Conservation (phyloP, 2,888 invertebrate genomes). For the Sesia bembeciformis region DNA sequence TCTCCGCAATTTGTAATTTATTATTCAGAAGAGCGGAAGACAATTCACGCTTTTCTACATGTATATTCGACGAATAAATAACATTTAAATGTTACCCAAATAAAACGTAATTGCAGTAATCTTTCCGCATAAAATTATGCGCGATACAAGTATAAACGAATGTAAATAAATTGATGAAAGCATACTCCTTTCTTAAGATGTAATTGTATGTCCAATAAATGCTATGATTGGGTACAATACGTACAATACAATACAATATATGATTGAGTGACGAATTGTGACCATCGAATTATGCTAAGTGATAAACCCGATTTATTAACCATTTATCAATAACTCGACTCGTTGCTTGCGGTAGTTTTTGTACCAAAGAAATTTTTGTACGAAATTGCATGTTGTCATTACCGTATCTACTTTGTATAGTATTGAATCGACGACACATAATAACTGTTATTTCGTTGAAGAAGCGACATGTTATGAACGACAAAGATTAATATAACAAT, state of each 20-base stretch:
- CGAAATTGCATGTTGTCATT: conserved; percentile 53
- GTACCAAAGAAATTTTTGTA: conserved; percentile 37
- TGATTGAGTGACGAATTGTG: not conserved
- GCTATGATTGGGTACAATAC: too few species aligned
- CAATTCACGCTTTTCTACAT: too few species aligned
- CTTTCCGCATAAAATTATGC: too few species aligned
- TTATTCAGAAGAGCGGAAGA: too few species aligned
- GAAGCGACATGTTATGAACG: conserved; percentile 28
- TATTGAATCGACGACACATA: conserved; percentile 48
- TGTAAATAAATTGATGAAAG: too few species aligned
- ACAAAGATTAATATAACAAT: conserved; percentile 38
- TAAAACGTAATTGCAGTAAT: too few species aligned
- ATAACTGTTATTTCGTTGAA: conserved; percentile 42
- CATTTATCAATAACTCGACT: conserved; percentile 37
- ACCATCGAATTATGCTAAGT: not conserved
- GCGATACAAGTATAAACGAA: too few species aligned
- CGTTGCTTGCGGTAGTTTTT: conserved; percentile 31
- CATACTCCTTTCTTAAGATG: too few species aligned
- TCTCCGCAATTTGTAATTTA: too few species aligned
- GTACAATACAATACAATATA: not conserved
- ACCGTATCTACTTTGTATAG: conserved; percentile 42
- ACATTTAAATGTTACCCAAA: too few species aligned
- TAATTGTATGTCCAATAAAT: too few species aligned
- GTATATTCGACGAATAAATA: too few species aligned
- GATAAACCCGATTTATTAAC: conserved; percentile 28